Evolutionary conservation across 1,140 invertebrate species (phyloP).

Genomic region (Argopecten irradians): DNA sequence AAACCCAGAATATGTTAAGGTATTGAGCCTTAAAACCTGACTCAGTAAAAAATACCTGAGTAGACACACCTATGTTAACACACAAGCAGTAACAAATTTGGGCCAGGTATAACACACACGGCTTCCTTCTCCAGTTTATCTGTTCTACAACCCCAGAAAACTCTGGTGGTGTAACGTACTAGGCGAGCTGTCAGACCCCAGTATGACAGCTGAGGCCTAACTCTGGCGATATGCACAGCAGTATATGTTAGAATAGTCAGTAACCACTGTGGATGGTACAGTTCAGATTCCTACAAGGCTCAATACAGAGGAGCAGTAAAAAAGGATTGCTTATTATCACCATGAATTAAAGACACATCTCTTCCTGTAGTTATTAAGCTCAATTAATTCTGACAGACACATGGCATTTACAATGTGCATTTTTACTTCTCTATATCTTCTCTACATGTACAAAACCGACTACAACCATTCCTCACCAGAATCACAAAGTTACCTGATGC

Average conservation of each 20-base stretch:
- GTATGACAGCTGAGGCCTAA: not conserved
- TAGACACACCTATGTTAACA: not conserved
- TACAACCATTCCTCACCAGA: not conserved
- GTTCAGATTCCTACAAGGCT: not conserved
- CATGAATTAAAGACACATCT: not conserved
- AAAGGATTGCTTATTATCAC: not conserved
- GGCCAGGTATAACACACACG: not conserved
- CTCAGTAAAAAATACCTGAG: not conserved
- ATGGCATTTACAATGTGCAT: constrained; percentile 3
- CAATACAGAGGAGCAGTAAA: not conserved
- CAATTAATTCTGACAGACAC: not conserved
- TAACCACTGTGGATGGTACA: not conserved
- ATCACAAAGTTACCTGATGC: not conserved
- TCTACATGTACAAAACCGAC: not conserved
- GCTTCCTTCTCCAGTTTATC: not conserved
- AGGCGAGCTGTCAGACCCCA: not conserved
- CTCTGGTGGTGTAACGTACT: not conserved
- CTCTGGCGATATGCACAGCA: not conserved
- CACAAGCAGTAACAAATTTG: not conserved
- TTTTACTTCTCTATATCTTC: not conserved
- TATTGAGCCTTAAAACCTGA: not conserved
- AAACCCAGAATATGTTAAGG: not conserved
- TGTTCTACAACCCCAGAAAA: not conserved
- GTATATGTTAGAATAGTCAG: too few species aligned
- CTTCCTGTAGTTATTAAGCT: not conserved